Conservation (phyloP, 2,888 invertebrate genomes). For the Creontiades dilutus region DNA sequence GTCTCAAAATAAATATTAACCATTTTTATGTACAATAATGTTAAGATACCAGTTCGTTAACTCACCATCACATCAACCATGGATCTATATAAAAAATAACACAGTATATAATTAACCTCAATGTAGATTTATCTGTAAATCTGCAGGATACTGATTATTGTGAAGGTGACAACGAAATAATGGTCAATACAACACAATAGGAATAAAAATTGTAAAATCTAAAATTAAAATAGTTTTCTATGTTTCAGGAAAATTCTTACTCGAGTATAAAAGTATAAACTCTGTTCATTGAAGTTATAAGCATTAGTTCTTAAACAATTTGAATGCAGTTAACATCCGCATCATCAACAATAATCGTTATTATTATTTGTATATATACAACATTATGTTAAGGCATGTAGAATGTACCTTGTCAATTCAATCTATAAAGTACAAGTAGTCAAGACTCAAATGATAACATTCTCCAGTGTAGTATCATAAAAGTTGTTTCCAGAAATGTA, state of each 20-base stretch:
- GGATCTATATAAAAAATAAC: slow-evolving; percentile 50
- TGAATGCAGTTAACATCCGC: background rate
- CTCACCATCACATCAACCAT: slow-evolving; percentile 54
- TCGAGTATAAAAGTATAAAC: slow-evolving; percentile 68
- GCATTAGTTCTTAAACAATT: slow-evolving; percentile 19
- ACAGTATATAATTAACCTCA: background rate
- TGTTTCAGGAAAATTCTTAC: slow-evolving; percentile 50
- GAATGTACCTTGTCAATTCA: slow-evolving; percentile 37
- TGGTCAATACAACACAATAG: background rate
- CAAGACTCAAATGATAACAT: slow-evolving; percentile 11
- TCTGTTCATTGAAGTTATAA: slow-evolving; percentile 44
- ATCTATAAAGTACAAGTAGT: slow-evolving; percentile 1
- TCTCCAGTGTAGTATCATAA: background rate
- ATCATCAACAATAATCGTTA: background rate
- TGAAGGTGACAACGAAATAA: background rate
- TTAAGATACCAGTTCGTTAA: background rate
- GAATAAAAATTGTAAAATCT: slow-evolving; percentile 23
- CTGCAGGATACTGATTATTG: background rate
- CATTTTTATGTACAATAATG: slow-evolving; percentile 42
- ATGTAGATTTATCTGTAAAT: slow-evolving; percentile 2
- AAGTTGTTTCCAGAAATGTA: background rate
- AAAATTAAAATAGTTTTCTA: slow-evolving; percentile 57
- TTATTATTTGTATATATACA: slow-evolving; percentile 34
- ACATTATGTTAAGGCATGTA: slow-evolving; percentile 42
- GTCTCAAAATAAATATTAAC: slow-evolving; percentile 67